phyloP scores from a whole-genome alignment of 2,888 invertebrate genomes.

The Apotomis turbidana region DNA sequence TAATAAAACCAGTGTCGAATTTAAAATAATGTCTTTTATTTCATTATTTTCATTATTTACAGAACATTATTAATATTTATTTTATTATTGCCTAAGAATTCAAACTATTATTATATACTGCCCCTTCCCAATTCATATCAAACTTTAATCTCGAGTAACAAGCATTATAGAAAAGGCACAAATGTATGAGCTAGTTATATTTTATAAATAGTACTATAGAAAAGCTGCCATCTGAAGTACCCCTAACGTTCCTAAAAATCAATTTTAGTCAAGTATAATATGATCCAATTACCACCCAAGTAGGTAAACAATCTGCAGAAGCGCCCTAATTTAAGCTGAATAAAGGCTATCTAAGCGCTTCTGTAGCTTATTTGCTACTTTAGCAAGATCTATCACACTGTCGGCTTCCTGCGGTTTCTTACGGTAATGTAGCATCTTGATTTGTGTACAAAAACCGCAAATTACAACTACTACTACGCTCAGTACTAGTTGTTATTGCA shows the following conservation, averaged over 20 bases:
- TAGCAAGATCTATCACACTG: too few species aligned
- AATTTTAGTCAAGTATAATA: too few species aligned
- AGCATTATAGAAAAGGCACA: conserved; percentile 42
- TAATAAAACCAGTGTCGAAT: conserved; percentile 65
- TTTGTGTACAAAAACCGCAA: too few species aligned
- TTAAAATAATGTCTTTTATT: conserved; percentile 84
- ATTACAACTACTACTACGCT: too few species aligned
- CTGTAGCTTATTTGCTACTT: too few species aligned
- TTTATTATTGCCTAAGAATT: conserved; percentile 64
- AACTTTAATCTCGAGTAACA: conserved; percentile 24
- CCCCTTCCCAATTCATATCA: conserved; percentile 51
- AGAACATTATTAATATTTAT: conserved; percentile 47
- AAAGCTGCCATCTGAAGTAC: conserved; percentile 16
- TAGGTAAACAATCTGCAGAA: too few species aligned
- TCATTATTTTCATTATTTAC: conserved; percentile 72
- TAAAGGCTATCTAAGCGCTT: too few species aligned
- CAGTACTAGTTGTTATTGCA: too few species aligned
- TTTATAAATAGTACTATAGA: background rate
- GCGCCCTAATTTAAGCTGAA: too few species aligned
- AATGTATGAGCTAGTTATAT: conserved; percentile 46
- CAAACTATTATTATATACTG: conserved; percentile 65
- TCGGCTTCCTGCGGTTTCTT: too few species aligned
- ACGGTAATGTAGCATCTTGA: too few species aligned
- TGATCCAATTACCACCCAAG: too few species aligned
- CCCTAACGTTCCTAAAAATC: background rate